Evolutionary conservation across 2,888 invertebrate species (phyloP).

Genomic region (Seladonia tumulorum): DNA sequence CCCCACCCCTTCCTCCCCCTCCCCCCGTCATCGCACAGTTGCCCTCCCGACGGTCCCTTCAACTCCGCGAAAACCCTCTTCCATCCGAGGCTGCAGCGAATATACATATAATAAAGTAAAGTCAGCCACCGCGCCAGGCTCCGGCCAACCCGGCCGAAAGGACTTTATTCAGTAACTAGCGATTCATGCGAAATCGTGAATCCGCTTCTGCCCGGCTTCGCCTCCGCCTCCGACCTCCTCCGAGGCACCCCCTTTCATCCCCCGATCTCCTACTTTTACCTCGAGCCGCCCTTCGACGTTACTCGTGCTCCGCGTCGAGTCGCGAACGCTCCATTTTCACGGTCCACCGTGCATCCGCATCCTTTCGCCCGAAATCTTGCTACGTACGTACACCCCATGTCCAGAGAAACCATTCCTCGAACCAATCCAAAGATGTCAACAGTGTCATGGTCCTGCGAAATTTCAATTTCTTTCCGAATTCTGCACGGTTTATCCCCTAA

Average conservation of each 20-base stretch:
- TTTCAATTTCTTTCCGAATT: not conserved
- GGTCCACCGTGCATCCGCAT: not conserved
- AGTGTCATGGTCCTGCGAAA: not conserved
- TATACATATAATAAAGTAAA: slow-evolving; percentile 77
- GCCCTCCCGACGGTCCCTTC: slow-evolving; percentile 48
- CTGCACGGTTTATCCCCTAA: not conserved
- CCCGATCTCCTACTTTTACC: slow-evolving; percentile 26
- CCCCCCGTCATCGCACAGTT: not conserved
- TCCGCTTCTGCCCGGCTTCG: slow-evolving; percentile 70
- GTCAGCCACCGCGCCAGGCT: slow-evolving; percentile 66
- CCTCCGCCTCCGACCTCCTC: slow-evolving; percentile 45
- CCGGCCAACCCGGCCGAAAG: slow-evolving; percentile 69
- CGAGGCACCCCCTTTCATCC: slow-evolving; percentile 12
- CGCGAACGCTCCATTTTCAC: slow-evolving; percentile 26
- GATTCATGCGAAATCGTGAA: slow-evolving; percentile 78
- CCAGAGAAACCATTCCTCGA: not conserved
- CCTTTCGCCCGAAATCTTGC: not conserved
- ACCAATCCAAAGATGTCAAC: not conserved
- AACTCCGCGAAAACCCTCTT: slow-evolving; percentile 66
- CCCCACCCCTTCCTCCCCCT: not conserved
- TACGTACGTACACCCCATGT: not conserved
- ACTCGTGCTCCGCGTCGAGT: slow-evolving; percentile 27
- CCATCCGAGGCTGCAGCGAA: slow-evolving; percentile 65
- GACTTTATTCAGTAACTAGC: slow-evolving; percentile 79
- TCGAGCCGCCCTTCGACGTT: slow-evolving; percentile 30